These are phyloP conservation scores for Lindbergichthys nudifrons DNA, from an alignment of 2,797 vertebrate genomes.

Conservation along the genomic window DNA sequence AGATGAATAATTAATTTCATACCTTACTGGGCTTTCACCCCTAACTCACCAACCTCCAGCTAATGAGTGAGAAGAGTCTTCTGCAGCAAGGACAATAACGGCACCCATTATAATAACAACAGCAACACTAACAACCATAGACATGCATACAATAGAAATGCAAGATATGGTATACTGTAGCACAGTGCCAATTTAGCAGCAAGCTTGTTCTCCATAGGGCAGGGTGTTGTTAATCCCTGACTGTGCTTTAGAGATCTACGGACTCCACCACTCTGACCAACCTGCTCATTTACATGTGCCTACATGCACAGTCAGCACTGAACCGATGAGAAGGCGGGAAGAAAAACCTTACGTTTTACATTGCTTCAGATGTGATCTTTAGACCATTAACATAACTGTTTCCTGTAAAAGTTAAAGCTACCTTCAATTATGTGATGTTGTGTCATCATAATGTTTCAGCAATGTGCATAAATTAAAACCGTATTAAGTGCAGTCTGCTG, in stretches of 20 bases:
- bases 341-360: conserved; percentile 63
- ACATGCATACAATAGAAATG: conserved; percentile 54
- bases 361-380: conserved; percentile 71
- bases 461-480: conserved; percentile 68
- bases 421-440: conserved; percentile 72
- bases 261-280: conserved; percentile 61
- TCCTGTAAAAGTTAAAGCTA: conserved; percentile 71
- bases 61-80: conserved; percentile 85
- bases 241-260: conserved; percentile 66
- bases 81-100: conserved; percentile 68
- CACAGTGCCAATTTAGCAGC: conserved; percentile 76
- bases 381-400: conserved; percentile 70
- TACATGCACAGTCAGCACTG: conserved; percentile 79
- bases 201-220: conserved; percentile 70
- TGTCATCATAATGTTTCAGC: conserved; percentile 62
- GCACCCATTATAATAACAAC: conserved; percentile 73
- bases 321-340: conserved; percentile 15
- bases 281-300: conserved; percentile 76
- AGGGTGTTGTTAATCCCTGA: conserved; percentile 80
- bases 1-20: conserved; percentile 86
- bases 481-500: conserved; percentile 50
- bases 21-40: conserved; percentile 79
- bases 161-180: conserved; percentile 50
- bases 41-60: conserved; percentile 79
- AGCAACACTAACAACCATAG: conserved; percentile 64